Percentiles rank a stretch among this genome's conserved stretches.
These are phyloP conservation scores for Castor canadensis DNA, from an alignment of 2,113 vertebrate species.

Conservation along the genomic window DNA sequence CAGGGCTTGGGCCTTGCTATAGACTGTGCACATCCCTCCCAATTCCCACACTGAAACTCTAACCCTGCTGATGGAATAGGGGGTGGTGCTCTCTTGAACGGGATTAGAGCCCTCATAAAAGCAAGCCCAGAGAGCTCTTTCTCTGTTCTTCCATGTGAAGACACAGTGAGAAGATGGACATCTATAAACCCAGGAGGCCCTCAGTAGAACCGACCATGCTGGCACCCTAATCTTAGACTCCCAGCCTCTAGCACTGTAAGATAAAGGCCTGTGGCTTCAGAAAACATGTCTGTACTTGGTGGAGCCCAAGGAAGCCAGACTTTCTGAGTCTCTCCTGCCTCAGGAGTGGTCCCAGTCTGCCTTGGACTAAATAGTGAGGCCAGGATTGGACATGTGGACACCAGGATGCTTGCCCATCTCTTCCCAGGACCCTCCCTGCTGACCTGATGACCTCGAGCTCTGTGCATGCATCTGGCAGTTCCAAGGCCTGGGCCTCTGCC, in stretches of 20 bases:
- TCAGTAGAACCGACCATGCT: not conserved
- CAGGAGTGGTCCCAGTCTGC: accelerated
- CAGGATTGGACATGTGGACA: accelerated
- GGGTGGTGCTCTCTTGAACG: not conserved
- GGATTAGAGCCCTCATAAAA: no score
- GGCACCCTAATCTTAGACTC: no score
- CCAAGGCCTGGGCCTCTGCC: constrained; percentile 69
- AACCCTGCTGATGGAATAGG: no score
- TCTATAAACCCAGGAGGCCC: no score
- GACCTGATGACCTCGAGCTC: constrained; percentile 98
- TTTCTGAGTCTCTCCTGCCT: not conserved
- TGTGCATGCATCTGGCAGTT: constrained; percentile 80
- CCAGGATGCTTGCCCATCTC: not conserved
- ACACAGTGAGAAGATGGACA: not conserved
- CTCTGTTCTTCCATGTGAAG: not conserved
- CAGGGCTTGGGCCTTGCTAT: not conserved
- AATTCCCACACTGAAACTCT: not conserved
- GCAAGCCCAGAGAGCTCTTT: not conserved
- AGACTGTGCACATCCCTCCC: not conserved
- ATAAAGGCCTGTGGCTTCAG: not conserved
- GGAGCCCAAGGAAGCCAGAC: not conserved
- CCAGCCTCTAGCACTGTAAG: not conserved
- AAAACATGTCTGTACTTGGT: not conserved
- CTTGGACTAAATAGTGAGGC: not conserved
- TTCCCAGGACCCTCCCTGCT: not conserved